Base-by-base conservation (phyloP, 1,140 invertebrate species). In the Brachionus rubens region DNA sequence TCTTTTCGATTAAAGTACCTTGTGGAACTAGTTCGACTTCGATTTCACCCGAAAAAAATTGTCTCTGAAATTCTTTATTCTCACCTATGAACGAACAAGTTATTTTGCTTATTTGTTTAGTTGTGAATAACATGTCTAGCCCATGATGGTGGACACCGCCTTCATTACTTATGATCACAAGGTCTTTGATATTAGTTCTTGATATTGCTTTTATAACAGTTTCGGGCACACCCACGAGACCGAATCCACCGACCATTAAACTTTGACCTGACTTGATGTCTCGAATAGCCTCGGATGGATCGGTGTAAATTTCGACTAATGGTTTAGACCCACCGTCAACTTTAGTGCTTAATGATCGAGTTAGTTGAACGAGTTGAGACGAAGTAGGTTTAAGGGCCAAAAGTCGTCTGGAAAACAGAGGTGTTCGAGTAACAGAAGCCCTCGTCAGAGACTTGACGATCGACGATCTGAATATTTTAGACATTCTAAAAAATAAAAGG, bases 151-250 rank as follows among this genome's bases (percentile, higher is more conserved):
- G 95, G 3, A 97, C 90, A 30, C 96, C 92, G 80, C 92, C 93
- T 89, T 97, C 98, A 83, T 98, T 98, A 70, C 93, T 96, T n/a
- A 98, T 94, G 16, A 94, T 90, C 2, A 91, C 96, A 26, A 98
- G 87, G 79, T 91, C 88, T 80, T 90, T 91, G 0, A 89, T 87
- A 40, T 90, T 88, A 77, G 88, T 90, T 76, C 90, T 85, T 41
- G 98, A 77, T 59, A 99, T 77, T 1, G 91, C 95, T 68, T 83
- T 83, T 78, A 99, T 98, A 36, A 99, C 86, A 84, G 98, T 98
- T 86, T 99, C 96, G 36, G 97, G 97, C 76, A 99, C 98, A 3
- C 96, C 97, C 86, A 96, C 99, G 1, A 99, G 86, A 54, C 97
- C 97, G 88, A 99, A 99, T 52, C 96, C 89, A 82, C 96, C 96